These are phyloP conservation scores for Archips crataeganus DNA, from an alignment of 2,888 invertebrate species.

Conservation along the genomic window DNA sequence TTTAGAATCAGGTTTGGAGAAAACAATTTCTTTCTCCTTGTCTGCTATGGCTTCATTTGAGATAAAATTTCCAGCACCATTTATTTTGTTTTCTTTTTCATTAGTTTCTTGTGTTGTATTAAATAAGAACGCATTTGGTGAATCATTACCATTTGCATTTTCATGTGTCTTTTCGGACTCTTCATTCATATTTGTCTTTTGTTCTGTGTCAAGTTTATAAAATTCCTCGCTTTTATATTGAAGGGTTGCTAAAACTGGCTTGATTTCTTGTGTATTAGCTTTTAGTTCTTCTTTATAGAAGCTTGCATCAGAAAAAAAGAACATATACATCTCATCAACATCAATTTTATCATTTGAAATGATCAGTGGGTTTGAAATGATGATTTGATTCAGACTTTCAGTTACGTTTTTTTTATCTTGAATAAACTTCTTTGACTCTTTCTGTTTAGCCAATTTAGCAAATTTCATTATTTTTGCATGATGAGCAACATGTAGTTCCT, in stretches of 20 bases:
- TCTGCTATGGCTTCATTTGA: not conserved
- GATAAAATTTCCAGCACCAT: not conserved
- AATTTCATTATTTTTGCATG: slow-evolving; percentile 55
- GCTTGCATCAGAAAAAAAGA: slow-evolving; percentile 51
- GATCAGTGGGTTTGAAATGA: slow-evolving; percentile 52
- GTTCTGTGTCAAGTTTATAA: not conserved
- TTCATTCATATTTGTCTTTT: not conserved
- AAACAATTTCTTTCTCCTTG: not conserved
- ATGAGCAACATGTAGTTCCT: slow-evolving; percentile 59
- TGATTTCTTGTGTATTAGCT: not conserved
- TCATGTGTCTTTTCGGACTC: not conserved
- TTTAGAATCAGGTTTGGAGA: not conserved
- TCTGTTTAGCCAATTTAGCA: slow-evolving; percentile 46
- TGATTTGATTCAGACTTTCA: slow-evolving; percentile 16
- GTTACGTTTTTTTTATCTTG: not conserved
- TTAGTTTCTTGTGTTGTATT: not conserved
- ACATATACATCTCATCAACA: slow-evolving; percentile 47
- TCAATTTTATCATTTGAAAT: slow-evolving; percentile 46
- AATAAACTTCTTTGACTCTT: slow-evolving; percentile 14
- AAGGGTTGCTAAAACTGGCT: not conserved
- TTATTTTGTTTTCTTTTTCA: not conserved
- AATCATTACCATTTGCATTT: slow-evolving; percentile 19
- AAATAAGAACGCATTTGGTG: not conserved
- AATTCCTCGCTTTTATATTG: not conserved
- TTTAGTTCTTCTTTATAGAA: slow-evolving; percentile 10